These are phyloP conservation scores for Poeciliopsis gracilis DNA, from an alignment of 2,797 vertebrate genomes.

Conservation along the genomic window DNA sequence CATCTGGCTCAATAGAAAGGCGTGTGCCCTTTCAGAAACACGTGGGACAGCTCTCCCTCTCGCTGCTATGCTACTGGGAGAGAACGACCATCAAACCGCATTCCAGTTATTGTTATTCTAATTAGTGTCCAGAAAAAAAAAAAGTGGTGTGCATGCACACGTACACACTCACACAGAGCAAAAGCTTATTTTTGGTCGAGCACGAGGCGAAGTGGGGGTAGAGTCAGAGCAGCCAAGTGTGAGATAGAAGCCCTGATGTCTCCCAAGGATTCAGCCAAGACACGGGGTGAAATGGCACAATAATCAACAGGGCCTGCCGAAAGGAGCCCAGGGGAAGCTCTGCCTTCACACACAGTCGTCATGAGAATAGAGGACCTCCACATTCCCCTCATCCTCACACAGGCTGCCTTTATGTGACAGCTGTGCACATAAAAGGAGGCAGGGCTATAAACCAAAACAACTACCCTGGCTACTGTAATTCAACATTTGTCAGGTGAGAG, in stretches of 20 bases:
- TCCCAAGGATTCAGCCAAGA: constrained; percentile 70
- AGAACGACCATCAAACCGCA: constrained; percentile 71
- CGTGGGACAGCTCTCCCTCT: constrained; percentile 69
- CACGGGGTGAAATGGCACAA: constrained; percentile 74
- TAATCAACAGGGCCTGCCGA: constrained; percentile 69
- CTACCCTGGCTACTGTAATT: constrained; percentile 43
- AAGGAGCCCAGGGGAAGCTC: constrained; percentile 56
- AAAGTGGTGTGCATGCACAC: constrained; percentile 48
- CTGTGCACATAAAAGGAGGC: constrained; percentile 66
- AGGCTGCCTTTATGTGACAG: constrained; percentile 60
- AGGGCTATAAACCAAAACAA: constrained; percentile 65
- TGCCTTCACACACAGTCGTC: constrained; percentile 71
- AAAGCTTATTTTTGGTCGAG: constrained; percentile 66
- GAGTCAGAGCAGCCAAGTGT: constrained; percentile 68
- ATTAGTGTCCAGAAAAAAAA: constrained; percentile 74
- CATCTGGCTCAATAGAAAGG: constrained; percentile 82
- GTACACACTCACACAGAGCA: constrained; percentile 53
- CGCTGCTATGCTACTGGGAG: constrained; percentile 69
- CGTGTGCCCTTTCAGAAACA: constrained; percentile 77
- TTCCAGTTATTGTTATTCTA: constrained; percentile 85
- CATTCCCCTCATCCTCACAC: constrained; percentile 54
- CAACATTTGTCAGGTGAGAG: constrained; percentile 56
- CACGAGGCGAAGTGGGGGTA: constrained; percentile 56
- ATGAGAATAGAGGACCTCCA: constrained; percentile 68
- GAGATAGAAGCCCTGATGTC: constrained; percentile 74